Percentiles rank a stretch among this genome's conserved stretches.
phyloP scores from a whole-genome alignment of 2,113 vertebrate species.

The Tragelaphus scriptus region DNA sequence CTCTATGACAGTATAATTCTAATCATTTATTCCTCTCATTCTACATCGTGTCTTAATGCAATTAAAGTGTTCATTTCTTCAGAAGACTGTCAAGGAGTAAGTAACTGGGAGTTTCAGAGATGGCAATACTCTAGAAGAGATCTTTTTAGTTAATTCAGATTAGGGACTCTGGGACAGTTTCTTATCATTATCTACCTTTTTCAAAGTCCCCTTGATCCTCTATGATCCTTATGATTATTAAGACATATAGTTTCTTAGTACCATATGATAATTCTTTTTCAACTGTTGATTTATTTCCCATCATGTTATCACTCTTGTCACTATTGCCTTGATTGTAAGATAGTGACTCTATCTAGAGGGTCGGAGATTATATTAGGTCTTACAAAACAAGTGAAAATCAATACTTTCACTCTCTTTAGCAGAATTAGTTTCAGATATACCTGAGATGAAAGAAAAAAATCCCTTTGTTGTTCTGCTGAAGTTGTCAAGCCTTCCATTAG shows the following conservation, averaged over 20 bases:
- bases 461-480: slow-evolving; percentile 52
- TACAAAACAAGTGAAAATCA: slow-evolving; percentile 65
- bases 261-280: not conserved
- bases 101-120: not conserved
- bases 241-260: not conserved
- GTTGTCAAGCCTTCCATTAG: slow-evolving; percentile 29
- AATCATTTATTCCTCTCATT: not conserved
- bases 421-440: slow-evolving; percentile 16
- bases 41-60: not conserved
- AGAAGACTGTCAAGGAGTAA: not conserved
- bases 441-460: slow-evolving; percentile 53
- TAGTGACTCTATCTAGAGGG: slow-evolving; percentile 11
- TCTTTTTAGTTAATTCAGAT: not conserved
- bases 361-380: slow-evolving; percentile 57
- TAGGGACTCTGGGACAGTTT: not conserved
- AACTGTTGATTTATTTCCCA: not conserved
- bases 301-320: not conserved
- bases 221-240: not conserved
- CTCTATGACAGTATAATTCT: not conserved
- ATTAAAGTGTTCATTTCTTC: not conserved
- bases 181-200: not conserved
- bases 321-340: slow-evolving; percentile 11
- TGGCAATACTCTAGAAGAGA: not conserved
- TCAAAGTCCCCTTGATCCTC: not conserved
- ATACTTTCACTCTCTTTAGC: slow-evolving; percentile 55